Evolutionary conservation across 1,140 invertebrate species (phyloP), one percentile per base, ranked within the genome.

Genomic region (Hylaeus volcanicus): DNA sequence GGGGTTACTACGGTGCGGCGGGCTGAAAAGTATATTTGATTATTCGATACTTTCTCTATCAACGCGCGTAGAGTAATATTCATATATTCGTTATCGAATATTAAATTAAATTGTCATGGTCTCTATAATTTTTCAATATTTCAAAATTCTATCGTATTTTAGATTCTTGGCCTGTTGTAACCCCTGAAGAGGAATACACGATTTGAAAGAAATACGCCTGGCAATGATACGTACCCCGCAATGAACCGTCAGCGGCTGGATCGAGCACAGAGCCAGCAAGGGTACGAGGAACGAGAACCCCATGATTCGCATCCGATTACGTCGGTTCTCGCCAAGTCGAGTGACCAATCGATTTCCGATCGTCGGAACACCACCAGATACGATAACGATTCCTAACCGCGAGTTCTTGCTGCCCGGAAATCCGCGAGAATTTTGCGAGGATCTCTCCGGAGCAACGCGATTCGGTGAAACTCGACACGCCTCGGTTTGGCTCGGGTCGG

Each of bases 181-280:
- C 26, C 26, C 26, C 26, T 26, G 26, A 26, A 26, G 26, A 26
- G 26, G 26, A 26, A 26, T 26, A 26, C 26, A 41, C 2, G n/a
- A 56, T 6, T 74, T 43, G 1, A 5, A 15, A 9, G 2, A 14
- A 37, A 41, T n/a, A 3, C 9, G 12, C 12, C 2, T 15, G 4
- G 0, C 11, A 45, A 63, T 12, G n/a, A 5, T 72, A 86, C 85
- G 12, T 86, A 87, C 85, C 84, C 85, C 85, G 45, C 81, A 86
- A 61, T n/a, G 71, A 63, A 86, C 84, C n/a, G 63, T 26, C 41
- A 64, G 41, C 26, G 53, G 63, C 4, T 83, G 76, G 55, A 86
- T 55, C n/a, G 77, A 79, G 65, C 55, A 82, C n/a, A 78, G 14
- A 53, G 58, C n/a, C 41, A 79, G 56, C 14, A 79, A 41, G 5